A percentile compares a stretch with the other conserved stretches of the same genome.
Evolutionary conservation across 2,797 vertebrate species (phyloP).

Genomic region (Varecia variegata): DNA sequence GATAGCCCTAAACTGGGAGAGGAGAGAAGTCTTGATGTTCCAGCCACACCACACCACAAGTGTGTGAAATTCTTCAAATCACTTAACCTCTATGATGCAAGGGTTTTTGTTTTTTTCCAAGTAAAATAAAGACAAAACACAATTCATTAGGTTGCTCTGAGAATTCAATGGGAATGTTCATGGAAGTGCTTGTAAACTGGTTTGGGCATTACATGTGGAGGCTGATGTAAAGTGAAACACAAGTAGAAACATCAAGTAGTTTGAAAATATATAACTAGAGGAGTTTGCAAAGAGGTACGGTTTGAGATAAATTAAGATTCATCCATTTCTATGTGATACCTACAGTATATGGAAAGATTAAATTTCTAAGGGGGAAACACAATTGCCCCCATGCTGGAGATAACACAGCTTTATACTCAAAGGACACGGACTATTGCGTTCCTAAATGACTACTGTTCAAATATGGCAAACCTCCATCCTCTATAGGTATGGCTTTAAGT

Average conservation of each 20-base stretch:
- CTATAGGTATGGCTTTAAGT: not conserved
- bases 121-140: not conserved
- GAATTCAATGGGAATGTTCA: not conserved
- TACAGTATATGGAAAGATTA: not conserved
- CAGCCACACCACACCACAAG: accelerated
- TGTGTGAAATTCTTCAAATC: not conserved
- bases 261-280: not conserved
- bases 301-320: not conserved
- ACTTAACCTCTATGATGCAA: not conserved
- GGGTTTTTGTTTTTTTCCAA: not conserved
- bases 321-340: not conserved
- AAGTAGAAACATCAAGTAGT: not conserved
- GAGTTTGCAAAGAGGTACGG: not conserved
- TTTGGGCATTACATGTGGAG: not conserved
- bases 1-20: not conserved
- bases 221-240: not conserved
- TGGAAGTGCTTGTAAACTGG: not conserved
- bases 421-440: not conserved
- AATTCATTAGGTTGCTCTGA: not conserved
- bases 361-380: not conserved
- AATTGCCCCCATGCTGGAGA: not conserved
- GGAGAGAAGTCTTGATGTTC: not conserved
- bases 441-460: not conserved
- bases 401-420: not conserved
- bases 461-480: not conserved